A percentile compares a stretch with the other conserved stretches of the same genome.
phyloP scores from a whole-genome alignment of 2,113 vertebrate genomes.

The Leucosticte australis region DNA sequence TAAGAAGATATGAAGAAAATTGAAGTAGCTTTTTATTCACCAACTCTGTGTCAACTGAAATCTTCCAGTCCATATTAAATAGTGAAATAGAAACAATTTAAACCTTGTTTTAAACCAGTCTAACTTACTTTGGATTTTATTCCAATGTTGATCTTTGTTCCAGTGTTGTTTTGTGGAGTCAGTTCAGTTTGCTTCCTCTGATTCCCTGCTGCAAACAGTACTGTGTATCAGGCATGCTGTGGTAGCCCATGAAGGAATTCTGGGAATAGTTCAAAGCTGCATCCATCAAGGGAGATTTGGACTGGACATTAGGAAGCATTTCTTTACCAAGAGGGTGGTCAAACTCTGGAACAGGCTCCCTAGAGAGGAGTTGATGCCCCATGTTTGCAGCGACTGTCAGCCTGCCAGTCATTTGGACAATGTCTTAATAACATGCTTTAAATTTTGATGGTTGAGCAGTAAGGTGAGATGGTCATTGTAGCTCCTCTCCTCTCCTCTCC shows the following conservation, averaged over 20 bases:
- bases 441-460: not conserved
- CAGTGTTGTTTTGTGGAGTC: not conserved
- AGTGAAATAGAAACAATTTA: not conserved
- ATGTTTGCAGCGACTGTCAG: not conserved
- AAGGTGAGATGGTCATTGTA: not conserved
- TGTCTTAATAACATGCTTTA: not conserved
- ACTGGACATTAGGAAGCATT: not conserved
- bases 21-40: not conserved
- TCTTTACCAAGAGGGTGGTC: not conserved
- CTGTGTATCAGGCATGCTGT: rapidly evolving
- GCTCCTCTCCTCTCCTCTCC: not conserved
- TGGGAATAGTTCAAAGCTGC: not conserved
- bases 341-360: not conserved
- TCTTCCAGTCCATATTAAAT: not conserved
- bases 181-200: not conserved
- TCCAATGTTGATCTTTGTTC: not conserved
- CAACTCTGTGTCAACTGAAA: not conserved
- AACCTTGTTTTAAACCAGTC: not conserved
- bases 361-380: not conserved
- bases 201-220: not conserved
- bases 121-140: not conserved
- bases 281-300: not conserved
- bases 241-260: not conserved
- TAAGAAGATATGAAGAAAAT: not conserved
- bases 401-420: not conserved